phyloP scores from a whole-genome alignment of 2,797 vertebrate genomes.

The Tokudaia tokunoshimensis region DNA sequence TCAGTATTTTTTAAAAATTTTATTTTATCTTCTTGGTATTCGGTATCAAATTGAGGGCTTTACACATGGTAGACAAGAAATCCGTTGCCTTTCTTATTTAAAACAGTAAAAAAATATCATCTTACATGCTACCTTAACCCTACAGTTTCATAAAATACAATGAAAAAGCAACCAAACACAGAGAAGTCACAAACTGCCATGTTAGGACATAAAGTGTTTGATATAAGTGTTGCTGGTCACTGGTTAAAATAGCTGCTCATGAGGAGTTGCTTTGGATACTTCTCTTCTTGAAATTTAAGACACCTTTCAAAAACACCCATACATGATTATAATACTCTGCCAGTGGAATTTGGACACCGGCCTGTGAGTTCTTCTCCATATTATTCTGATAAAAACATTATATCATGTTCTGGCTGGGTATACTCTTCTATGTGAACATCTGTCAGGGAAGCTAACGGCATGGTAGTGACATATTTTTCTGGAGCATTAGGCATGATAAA shows the following conservation, averaged over 20 bases:
- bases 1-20: neutral
- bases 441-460: neutral
- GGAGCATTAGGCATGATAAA: neutral
- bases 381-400: neutral
- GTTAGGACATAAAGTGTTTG: neutral
- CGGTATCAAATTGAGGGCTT: neutral
- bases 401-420: neutral
- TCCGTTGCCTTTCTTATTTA: neutral
- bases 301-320: neutral
- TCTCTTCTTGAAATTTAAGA: neutral
- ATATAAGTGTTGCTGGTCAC: neutral
- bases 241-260: neutral
- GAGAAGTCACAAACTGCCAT: neutral
- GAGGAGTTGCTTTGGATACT: neutral
- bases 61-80: neutral
- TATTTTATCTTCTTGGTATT: neutral
- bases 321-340: neutral
- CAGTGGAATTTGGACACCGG: neutral
- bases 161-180: neutral
- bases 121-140: neutral
- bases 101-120: neutral
- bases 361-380: neutral
- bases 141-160: conserved; percentile 7
- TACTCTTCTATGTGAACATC: neutral
- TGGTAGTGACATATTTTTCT: neutral